Evolutionary conservation across 2,888 invertebrate genomes (phyloP), one percentile per base, ranked within the genome.

Genomic region (Aphidoletes aphidimyza): DNA sequence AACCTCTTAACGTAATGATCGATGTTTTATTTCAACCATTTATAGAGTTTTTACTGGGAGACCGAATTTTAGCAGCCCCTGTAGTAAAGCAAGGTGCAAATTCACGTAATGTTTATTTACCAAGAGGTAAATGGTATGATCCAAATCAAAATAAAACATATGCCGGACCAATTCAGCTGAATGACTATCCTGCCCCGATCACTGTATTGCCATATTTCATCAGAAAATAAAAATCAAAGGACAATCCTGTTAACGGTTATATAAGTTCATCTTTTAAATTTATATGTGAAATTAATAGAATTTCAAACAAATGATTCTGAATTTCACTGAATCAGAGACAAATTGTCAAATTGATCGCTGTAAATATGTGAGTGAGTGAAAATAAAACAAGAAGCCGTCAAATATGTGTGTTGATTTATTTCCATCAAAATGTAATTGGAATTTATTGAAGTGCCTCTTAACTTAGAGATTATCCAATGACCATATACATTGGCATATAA

Each of bases 1-100:
- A 54, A 3, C 22, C 2, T 83, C 1, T 47, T 22, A 26, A 30
- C 22, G 3, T 47, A 36, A 47, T n/a, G 34, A 11, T 45, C 45
- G 85, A 5, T 26, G 1, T 42, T 22, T 26, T 42, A 42, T 26
- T 42, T 86, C n/a, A n/a, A n/a, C n/a, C n/a, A n/a, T n/a, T 89
- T 91, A 14, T 90, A 96, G 96, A 96, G 89, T 97, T 93, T 88
- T 90, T 96, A 34, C 91, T 97, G 14, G 97, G 96, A 2, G 94
- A 95, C 86, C 91, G 92, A 84, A 92, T 96, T 59, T 89, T 97
- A 84, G 94, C 94, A 0, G 97, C 97, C 0, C 97, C 97, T 0
- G 92, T 97, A 0, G 87, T 96, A 17, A 90, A 90, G 49, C 91
- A 94, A 89, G 93, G 92, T 0, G 92, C 93, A 0, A 89, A 88